Evolutionary conservation across 2,797 vertebrate species (phyloP).

Genomic region (Phoxinus dragarum): DNA sequence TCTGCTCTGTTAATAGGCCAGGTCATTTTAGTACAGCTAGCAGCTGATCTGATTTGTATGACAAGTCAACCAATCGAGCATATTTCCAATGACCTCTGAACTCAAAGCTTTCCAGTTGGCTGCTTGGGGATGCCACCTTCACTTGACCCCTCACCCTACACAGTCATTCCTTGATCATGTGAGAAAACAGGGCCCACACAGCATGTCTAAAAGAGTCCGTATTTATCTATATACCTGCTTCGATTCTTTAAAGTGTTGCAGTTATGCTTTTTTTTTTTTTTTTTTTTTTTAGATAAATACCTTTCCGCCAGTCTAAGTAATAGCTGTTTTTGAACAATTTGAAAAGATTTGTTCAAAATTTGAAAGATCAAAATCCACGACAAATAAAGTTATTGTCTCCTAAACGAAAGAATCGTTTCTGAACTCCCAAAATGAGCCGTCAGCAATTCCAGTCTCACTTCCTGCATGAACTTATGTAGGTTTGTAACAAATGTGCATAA

Average conservation of each 20-base stretch:
- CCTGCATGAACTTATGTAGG: background rate
- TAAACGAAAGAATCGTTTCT: background rate
- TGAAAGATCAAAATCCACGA: background rate
- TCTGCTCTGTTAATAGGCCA: slow-evolving; percentile 50
- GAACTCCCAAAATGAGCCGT: background rate
- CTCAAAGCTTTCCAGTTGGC: slow-evolving; percentile 77
- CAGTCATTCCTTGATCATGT: slow-evolving; percentile 68
- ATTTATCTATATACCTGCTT: slow-evolving; percentile 38
- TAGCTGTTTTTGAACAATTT: background rate
- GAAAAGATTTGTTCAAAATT: too few species aligned
- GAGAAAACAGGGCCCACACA: slow-evolving; percentile 55
- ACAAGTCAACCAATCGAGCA: slow-evolving; percentile 71
- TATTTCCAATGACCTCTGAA: slow-evolving; percentile 77
- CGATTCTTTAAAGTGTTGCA: background rate
- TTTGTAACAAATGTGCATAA: background rate
- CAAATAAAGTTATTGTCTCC: background rate
- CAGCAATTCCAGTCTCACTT: background rate
- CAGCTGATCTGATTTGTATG: slow-evolving; percentile 79
- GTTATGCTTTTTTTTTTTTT: background rate
- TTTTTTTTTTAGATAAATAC: background rate
- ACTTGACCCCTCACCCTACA: slow-evolving; percentile 74
- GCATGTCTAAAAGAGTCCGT: slow-evolving; percentile 58
- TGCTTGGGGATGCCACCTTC: slow-evolving; percentile 75
- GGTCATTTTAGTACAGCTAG: slow-evolving; percentile 59
- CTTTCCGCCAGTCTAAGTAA: background rate